Evolutionary conservation across 2,888 invertebrate genomes (phyloP).

Genomic region (Tribolium freemani): DNA sequence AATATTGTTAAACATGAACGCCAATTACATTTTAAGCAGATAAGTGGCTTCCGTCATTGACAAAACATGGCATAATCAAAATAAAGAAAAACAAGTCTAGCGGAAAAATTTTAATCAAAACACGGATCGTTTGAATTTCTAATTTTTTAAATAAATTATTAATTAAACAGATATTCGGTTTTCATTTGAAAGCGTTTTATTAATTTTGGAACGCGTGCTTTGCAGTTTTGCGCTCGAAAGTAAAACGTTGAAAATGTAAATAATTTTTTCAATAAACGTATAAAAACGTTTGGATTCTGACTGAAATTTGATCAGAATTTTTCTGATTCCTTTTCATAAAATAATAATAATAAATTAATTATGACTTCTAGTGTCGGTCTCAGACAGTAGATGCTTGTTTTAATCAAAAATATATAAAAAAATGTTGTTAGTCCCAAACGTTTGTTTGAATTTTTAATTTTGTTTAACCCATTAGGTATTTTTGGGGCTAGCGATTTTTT

Average conservation of each 20-base stretch:
- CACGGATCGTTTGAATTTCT: background rate
- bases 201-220: background rate
- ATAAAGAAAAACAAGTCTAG: background rate
- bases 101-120: background rate
- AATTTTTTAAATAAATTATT: background rate
- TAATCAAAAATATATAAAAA: no score
- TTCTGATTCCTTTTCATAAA: no score
- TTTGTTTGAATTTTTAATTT: no score
- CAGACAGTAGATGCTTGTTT: no score
- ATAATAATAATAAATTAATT: no score
- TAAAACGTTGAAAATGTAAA: background rate
- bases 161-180: background rate
- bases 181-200: background rate
- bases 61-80: background rate
- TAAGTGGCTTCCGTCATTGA: conserved; percentile 27
- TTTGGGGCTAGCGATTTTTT: no score
- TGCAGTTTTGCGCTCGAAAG: background rate
- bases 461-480: no score
- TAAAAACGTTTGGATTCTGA: no score
- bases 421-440: no score
- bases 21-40: conserved; percentile 26
- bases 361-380: no score
- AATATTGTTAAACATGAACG: conserved; percentile 29
- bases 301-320: no score
- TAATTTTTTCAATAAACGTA: no score